Evolutionary conservation across 1,140 invertebrate genomes (phyloP).

Genomic region (Trachymyrmex septentrionalis): DNA sequence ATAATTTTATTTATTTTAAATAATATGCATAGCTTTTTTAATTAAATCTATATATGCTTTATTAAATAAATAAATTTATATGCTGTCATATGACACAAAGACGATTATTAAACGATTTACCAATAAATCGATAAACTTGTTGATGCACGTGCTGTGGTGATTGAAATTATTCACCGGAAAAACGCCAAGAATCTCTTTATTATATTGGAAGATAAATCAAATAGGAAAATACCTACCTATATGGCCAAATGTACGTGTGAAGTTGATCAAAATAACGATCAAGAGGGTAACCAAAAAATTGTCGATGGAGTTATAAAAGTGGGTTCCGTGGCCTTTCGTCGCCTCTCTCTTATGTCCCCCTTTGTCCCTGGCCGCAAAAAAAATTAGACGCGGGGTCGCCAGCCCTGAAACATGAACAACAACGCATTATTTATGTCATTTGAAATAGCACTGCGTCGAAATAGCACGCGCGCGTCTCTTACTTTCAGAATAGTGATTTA

Average conservation of each 20-base stretch:
- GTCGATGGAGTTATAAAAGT: conserved; percentile 83
- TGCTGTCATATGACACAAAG: not conserved
- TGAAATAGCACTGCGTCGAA: conserved; percentile 18
- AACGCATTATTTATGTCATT: conserved; percentile 77
- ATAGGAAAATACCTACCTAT: conserved; percentile 36
- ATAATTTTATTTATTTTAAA: too few species aligned
- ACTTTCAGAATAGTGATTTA: conserved; percentile 9
- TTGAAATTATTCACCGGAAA: conserved; percentile 59
- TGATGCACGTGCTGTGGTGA: conserved; percentile 27
- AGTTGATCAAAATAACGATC: conserved; percentile 73
- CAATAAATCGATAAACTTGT: conserved; percentile 8
- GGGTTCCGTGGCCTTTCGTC: conserved; percentile 73
- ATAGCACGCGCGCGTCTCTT: conserved; percentile 5
- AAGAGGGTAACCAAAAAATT: conserved; percentile 81
- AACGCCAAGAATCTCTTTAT: conserved; percentile 58
- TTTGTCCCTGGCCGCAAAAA: conserved; percentile 67
- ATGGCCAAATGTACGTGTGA: conserved; percentile 61
- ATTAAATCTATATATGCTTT: not conserved
- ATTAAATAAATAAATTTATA: not conserved
- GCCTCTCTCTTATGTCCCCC: conserved; percentile 57
- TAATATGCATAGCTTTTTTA: too few species aligned
- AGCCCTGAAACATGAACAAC: conserved; percentile 72
- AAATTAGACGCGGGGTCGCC: conserved; percentile 62
- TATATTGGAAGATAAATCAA: conserved; percentile 76
- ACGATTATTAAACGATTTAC: not conserved